Evolutionary conservation across 2,113 vertebrate species (phyloP).

Genomic region (Grantiella picta): DNA sequence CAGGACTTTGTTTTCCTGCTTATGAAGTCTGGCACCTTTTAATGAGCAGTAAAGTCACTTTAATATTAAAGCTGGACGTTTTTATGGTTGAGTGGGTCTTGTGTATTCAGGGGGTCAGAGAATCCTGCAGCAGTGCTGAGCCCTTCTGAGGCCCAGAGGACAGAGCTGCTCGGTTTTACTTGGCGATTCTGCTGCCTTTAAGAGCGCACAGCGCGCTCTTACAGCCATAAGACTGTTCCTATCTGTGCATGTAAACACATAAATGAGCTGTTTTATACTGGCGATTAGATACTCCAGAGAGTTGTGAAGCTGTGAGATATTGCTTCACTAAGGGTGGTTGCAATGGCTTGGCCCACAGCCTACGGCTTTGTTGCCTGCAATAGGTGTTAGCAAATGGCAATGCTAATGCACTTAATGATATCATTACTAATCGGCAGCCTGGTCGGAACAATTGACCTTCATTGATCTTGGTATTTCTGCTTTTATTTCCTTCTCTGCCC

Average conservation of each 20-base stretch:
- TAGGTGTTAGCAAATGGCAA: slow-evolving; percentile 50
- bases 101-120: background rate
- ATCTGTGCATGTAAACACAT: slow-evolving; percentile 54
- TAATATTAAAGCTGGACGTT: slow-evolving; percentile 44
- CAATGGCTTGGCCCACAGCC: slow-evolving; percentile 60
- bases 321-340: slow-evolving; percentile 33
- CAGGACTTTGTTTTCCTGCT: slow-evolving; percentile 1
- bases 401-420: slow-evolving; percentile 25
- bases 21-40: slow-evolving; percentile 41
- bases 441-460: slow-evolving; percentile 44
- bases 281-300: slow-evolving; percentile 55
- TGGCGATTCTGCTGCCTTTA: slow-evolving; percentile 18
- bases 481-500: slow-evolving; percentile 21
- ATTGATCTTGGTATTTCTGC: slow-evolving; percentile 29
- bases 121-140: background rate
- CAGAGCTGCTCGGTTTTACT: background rate
- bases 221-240: background rate
- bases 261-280: slow-evolving; percentile 63
- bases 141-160: background rate
- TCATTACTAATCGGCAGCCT: slow-evolving; percentile 29
- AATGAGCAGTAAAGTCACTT: slow-evolving; percentile 44
- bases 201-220: background rate
- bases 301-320: slow-evolving; percentile 62
- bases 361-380: slow-evolving; percentile 39
- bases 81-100: slow-evolving; percentile 26